Base-by-base conservation (phyloP, 2,113 vertebrate genomes). In the Rhinichthys klamathensis region DNA sequence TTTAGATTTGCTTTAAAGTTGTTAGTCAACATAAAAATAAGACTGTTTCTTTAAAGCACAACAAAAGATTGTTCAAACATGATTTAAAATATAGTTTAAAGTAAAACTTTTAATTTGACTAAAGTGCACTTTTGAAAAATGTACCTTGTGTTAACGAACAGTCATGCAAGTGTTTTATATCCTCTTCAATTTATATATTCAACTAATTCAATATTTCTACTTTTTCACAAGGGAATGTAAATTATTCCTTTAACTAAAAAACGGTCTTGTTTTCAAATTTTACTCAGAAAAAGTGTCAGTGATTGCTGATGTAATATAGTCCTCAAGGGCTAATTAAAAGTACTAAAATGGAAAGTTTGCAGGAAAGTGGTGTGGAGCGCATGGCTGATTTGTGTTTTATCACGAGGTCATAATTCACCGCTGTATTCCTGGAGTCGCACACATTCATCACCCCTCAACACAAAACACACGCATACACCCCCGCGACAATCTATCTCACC, bases 371-470 rank as follows among this genome's bases (percentile, higher is more conserved):
- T 89, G 90, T 84, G 87, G 63, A 9, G 9, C 74, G 35, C 84
- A 80, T 89, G 88, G 85, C 3, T 94, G 96, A 97, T 97, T 97
- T 96, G 95, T 88, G 79, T 95, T 94, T 94, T 95, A 94, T 90
- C 89, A 84, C 87, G 58, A 88, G 91, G 88, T 93, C 94, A 94
- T 95, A 94, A 94, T 89, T 95, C 94, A 93, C 91, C 84, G 77
- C 96, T 95, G 95, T 96, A 96, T 93, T 96, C 95, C 92, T 93
- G 87, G 79, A 90, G 90, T 83, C 94, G 91, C 91, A 94, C 94
- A 94, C 97, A 99, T 99, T 97, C 92, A 97, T 98, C 97, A 97
- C 94, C 91, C 93, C 92, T 93, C 88, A 89, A 95, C 93, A 92
- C 94, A 93, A 95, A 97, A 97, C 96, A 82, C 95, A 93, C 96